Base-by-base conservation (phyloP, 35 echinoderm and acorn worm species). In the Hemicentrotus pulcherrimus region DNA sequence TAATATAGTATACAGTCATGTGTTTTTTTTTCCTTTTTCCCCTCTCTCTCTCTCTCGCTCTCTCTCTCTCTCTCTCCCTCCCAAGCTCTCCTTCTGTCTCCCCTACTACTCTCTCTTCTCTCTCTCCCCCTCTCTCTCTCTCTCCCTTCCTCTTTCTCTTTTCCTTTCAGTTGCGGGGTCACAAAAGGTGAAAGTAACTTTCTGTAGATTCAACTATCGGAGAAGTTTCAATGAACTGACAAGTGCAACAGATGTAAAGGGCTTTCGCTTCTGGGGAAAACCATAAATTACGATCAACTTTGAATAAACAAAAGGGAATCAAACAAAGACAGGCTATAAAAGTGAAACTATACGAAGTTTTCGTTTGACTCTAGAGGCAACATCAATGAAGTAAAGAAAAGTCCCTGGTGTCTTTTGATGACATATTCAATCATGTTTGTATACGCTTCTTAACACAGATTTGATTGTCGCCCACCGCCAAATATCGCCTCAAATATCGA, bases 381-480 rank as follows among this genome's bases (percentile, higher is more conserved):
- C 65, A 78, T 8, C 65, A 78, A n/a, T 78, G 65, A 78, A 78
- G 15, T 78, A 78, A 78, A 78, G 65, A 78, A 78, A 78, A 78
- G 28, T 78, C 65, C 65, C 65, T 78, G 65, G 65, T 78, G 65
- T 78, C 65, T 78, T 78, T 78, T 78, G 65, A 78, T 78, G 65
- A 78, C 65, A 78, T 78, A 78, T 78, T 78, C 65, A 78, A 78
- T 78, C 65, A 78, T 78, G 65, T 78, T 78, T 78, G 65, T 78
- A 78, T 78, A 78, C 65, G 65, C 65, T 78, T 28, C 65, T 78
- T 78, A 78, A 78, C 65, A 78, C 65, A 78, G 65, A 78, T 78
- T 78, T 78, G 65, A 78, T 78, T 78, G 65, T 78, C 65, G 65
- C 65, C 65, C 22, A n/a, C 7, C 65, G 65, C 65, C 22, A n/a